Evolutionary conservation across 2,797 vertebrate genomes (phyloP).

Genomic region (Spinus pinus): DNA sequence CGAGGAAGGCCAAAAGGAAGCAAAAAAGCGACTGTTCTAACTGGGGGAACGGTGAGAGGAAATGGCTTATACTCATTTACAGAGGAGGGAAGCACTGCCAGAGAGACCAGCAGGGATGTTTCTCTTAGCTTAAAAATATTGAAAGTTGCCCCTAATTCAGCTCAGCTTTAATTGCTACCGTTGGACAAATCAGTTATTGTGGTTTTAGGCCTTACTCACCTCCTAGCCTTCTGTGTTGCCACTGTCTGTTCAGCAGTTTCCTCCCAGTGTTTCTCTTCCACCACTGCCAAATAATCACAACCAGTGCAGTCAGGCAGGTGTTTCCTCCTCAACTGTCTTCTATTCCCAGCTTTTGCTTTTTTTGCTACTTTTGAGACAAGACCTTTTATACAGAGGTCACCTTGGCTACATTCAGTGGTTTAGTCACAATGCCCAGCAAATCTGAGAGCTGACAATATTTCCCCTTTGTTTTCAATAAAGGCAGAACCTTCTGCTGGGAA

Average conservation of each 20-base stretch:
- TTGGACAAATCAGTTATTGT: neutral
- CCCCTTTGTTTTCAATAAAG: neutral
- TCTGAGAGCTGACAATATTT: neutral
- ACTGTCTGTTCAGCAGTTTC: neutral
- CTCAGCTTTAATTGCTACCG: neutral
- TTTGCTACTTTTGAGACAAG: neutral
- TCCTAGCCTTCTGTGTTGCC: neutral
- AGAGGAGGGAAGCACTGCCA: neutral
- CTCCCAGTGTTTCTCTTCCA: neutral
- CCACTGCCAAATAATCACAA: neutral
- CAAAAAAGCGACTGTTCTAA: slow-evolving; percentile 19
- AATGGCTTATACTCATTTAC: neutral
- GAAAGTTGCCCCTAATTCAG: neutral
- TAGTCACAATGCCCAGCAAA: neutral
- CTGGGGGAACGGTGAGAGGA: slow-evolving; percentile 23
- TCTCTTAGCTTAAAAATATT: neutral
- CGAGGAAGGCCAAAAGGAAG: slow-evolving; percentile 70
- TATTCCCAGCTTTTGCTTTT: neutral
- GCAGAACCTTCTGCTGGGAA: slow-evolving; percentile 28
- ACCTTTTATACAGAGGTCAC: neutral
- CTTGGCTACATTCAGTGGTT: neutral
- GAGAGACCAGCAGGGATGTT: neutral
- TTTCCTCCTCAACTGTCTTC: slow-evolving; percentile 15
- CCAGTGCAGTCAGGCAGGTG: neutral
- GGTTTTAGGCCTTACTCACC: neutral